Conservation (phyloP, 1,140 invertebrate species). For the Luehdorfia chinensis region DNA sequence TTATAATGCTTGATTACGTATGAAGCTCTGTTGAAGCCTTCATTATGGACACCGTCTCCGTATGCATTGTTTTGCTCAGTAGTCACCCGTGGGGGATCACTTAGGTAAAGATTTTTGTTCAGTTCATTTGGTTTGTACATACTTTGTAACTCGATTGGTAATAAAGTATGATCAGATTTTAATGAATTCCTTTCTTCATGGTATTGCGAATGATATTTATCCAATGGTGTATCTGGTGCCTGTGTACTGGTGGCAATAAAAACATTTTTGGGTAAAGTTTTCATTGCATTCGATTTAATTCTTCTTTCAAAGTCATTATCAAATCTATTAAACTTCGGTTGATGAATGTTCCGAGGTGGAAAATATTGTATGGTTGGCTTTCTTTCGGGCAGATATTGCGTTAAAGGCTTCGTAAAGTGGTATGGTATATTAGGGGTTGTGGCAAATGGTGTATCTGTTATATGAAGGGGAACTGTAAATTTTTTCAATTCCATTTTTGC, state of each 20-base stretch:
- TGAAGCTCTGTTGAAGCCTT: slow-evolving; percentile 37
- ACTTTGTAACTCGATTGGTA: not conserved
- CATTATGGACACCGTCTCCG: slow-evolving; percentile 27
- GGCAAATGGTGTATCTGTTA: slow-evolving; percentile 18
- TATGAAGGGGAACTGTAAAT: slow-evolving; percentile 30
- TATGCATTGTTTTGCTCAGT: slow-evolving; percentile 17
- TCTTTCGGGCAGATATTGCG: slow-evolving; percentile 36
- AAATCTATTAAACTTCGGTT: slow-evolving; percentile 39
- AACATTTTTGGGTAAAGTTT: slow-evolving; percentile 28
- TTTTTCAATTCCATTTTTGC: slow-evolving; percentile 62
- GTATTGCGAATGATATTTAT: not conserved
- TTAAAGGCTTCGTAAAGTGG: slow-evolving; percentile 19
- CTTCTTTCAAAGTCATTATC: slow-evolving; percentile 37
- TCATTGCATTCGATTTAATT: slow-evolving; percentile 35
- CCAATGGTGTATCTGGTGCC: not conserved
- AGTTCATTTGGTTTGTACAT: slow-evolving; percentile 12
- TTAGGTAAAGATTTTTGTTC: slow-evolving; percentile 35
- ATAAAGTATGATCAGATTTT: not conserved
- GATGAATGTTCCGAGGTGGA: slow-evolving; percentile 43
- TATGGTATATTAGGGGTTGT: slow-evolving; percentile 9
- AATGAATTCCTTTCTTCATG: not conserved
- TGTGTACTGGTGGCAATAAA: slow-evolving; percentile 18
- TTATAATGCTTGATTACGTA: slow-evolving; percentile 56
- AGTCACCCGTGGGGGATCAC: slow-evolving; percentile 23
- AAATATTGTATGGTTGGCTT: slow-evolving; percentile 59